phyloP scores from a whole-genome alignment of 2,113 vertebrate genomes.

The Himantopus leucocephalus region DNA sequence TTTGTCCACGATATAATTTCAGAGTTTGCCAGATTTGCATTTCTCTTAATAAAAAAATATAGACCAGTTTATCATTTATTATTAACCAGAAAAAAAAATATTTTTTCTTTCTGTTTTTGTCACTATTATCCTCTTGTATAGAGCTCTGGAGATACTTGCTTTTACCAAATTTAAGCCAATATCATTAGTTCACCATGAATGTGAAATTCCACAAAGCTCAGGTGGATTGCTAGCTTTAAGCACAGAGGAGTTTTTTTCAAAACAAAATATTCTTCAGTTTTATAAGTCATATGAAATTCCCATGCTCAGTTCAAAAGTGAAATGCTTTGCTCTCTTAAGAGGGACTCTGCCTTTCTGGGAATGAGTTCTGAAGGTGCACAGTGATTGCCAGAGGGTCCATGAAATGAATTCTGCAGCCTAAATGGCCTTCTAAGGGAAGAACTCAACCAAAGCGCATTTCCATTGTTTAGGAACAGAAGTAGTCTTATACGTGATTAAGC shows the following conservation, averaged over 20 bases:
- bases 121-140: background rate
- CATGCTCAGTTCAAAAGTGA: background rate
- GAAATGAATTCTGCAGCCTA: background rate
- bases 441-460: background rate
- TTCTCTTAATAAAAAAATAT: background rate
- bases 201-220: background rate
- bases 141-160: background rate
- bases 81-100: background rate
- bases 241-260: background rate
- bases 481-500: background rate
- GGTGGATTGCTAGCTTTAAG: background rate
- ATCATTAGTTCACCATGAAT: background rate
- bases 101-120: background rate
- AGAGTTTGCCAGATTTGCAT: background rate
- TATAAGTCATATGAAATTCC: background rate
- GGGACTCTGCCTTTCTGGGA: background rate
- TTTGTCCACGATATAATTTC: background rate
- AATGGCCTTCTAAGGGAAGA: background rate
- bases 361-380: background rate
- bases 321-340: background rate
- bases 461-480: background rate
- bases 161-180: background rate
- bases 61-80: background rate
- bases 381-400: fast-evolving
- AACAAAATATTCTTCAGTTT: background rate